These are phyloP conservation scores for Panthera uncia DNA, from an alignment of 2,113 vertebrate genomes.

Conservation along the genomic window DNA sequence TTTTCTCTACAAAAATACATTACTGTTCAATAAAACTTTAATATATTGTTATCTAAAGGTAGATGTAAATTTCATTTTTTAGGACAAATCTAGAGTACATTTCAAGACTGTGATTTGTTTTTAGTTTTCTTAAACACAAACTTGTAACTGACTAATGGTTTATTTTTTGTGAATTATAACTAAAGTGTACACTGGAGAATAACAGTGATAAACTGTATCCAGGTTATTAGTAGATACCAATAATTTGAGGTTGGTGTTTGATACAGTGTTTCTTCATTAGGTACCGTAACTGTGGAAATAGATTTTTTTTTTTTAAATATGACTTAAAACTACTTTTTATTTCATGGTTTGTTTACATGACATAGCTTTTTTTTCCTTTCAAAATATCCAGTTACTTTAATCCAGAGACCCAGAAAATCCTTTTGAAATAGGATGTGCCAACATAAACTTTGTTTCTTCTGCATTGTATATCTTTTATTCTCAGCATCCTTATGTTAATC, in stretches of 20 bases:
- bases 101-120: slow-evolving; percentile 3
- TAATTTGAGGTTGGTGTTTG: neutral
- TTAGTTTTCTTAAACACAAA: neutral
- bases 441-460: neutral
- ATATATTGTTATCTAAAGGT: neutral
- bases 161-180: neutral
- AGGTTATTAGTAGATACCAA: neutral
- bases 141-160: neutral
- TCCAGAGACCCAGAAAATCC: neutral
- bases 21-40: neutral
- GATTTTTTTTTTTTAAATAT: neutral
- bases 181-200: neutral
- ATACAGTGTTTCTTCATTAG: neutral
- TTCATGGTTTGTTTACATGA: neutral
- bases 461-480: neutral
- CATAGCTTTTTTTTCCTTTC: neutral
- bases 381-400: neutral
- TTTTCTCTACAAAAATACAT: neutral
- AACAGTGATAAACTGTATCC: neutral
- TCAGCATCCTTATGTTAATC: neutral
- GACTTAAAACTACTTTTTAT: neutral
- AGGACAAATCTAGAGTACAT: neutral
- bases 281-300: neutral
- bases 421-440: neutral
- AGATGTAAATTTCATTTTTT: neutral